Evolutionary conservation across 2,888 invertebrate species (phyloP).

Genomic region (Eueremaeus valkanovi): DNA sequence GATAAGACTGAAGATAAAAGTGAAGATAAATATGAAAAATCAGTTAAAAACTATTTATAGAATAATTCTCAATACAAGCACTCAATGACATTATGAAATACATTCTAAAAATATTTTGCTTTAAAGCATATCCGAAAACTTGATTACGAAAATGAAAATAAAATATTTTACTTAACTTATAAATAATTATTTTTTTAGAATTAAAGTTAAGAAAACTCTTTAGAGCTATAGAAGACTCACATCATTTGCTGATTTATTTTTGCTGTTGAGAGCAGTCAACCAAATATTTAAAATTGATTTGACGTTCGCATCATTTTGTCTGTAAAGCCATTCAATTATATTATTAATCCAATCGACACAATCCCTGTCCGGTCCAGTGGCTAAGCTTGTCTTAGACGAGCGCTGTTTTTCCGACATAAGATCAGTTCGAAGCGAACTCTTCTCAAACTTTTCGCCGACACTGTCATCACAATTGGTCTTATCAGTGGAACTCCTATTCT

Average conservation of each 20-base stretch:
- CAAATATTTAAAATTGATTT: slow-evolving; percentile 6
- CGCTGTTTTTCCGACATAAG: background rate
- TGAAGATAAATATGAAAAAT: no score
- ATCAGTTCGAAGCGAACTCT: background rate
- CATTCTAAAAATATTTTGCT: no score
- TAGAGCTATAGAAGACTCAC: background rate
- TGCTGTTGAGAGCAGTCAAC: slow-evolving; percentile 16
- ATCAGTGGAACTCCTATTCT: background rate
- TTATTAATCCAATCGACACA: slow-evolving; percentile 25
- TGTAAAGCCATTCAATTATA: slow-evolving; percentile 11
- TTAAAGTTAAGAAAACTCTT: no score
- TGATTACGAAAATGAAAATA: no score
- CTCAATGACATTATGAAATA: no score
- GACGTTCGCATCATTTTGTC: background rate
- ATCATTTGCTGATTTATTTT: background rate
- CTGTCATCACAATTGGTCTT: background rate
- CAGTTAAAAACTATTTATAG: no score
- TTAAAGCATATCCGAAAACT: no score
- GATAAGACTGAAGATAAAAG: no score
- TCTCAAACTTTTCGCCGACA: background rate
- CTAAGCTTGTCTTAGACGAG: background rate
- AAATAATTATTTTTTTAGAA: no score
- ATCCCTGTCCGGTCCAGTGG: background rate
- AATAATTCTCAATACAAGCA: no score
- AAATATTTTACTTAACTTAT: no score